phyloP scores from a whole-genome alignment of 2,888 invertebrate species.

The Pollenia griseotomentosa region DNA sequence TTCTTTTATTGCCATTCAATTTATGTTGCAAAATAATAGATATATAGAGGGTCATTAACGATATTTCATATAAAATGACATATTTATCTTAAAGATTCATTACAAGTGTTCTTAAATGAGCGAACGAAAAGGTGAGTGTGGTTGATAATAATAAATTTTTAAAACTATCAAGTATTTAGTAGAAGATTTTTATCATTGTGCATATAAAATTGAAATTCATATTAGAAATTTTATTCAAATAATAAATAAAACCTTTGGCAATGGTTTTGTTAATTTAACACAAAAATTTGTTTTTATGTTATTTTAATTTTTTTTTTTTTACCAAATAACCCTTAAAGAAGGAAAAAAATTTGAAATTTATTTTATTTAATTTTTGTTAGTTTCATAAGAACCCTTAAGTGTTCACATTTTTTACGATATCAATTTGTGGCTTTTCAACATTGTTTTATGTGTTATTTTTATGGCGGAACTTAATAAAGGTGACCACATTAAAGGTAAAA shows the following conservation, averaged over 20 bases:
- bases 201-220: slow-evolving; percentile 6
- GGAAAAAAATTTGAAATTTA: slow-evolving; percentile 56
- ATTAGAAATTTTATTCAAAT: not conserved
- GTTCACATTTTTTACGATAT: slow-evolving; percentile 77
- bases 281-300: not conserved
- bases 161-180: not conserved
- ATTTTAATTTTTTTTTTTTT: not conserved
- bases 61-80: slow-evolving; percentile 59
- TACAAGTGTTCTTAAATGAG: slow-evolving; percentile 25
- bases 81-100: slow-evolving; percentile 55
- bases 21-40: slow-evolving; percentile 1
- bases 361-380: slow-evolving; percentile 68
- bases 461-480: slow-evolving; percentile 30
- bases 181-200: slow-evolving; percentile 30
- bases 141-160: slow-evolving; percentile 9
- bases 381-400: slow-evolving; percentile 78
- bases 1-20: slow-evolving; percentile 41
- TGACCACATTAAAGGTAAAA: slow-evolving; percentile 36
- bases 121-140: slow-evolving; percentile 39
- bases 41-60: slow-evolving; percentile 51
- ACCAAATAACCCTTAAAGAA: slow-evolving; percentile 9
- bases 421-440: slow-evolving; percentile 76
- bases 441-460: slow-evolving; percentile 71
- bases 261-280: not conserved
- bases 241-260: not conserved